Percentiles rank a stretch among this genome's conserved stretches.
Conservation (phyloP, 1,140 invertebrate species). For the Archegozetes longisetosus region DNA sequence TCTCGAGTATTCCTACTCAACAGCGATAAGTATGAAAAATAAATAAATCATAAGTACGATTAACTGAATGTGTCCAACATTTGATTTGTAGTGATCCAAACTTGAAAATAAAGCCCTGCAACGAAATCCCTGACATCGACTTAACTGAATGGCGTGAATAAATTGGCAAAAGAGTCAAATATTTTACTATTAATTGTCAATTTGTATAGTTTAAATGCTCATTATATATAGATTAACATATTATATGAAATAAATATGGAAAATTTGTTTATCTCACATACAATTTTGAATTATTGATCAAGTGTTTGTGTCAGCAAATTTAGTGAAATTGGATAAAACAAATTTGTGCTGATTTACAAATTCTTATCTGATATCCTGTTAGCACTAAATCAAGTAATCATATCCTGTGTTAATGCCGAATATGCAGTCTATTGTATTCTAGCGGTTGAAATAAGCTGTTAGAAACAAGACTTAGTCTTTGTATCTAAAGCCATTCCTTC, state of each 20-base stretch:
- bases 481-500: too few relatives aligned
- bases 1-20: constrained; percentile 8
- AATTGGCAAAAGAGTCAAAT: not conserved
- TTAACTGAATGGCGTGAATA: constrained; percentile 22
- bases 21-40: constrained; percentile 2
- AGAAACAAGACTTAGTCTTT: too few relatives aligned
- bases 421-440: too few relatives aligned
- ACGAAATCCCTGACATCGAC: constrained; percentile 22
- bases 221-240: not conserved
- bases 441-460: too few relatives aligned
- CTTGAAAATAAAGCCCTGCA: constrained; percentile 20
- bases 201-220: not conserved
- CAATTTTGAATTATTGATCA: too few relatives aligned
- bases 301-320: too few relatives aligned
- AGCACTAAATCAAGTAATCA: too few relatives aligned
- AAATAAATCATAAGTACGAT: not conserved
- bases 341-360: too few relatives aligned
- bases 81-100: not conserved
- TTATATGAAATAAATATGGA: not conserved
- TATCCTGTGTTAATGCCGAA: too few relatives aligned
- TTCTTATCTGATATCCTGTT: too few relatives aligned
- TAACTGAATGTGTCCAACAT: not conserved
- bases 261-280: too few relatives aligned
- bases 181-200: not conserved
- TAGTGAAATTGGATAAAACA: too few relatives aligned